Evolutionary conservation across 2,113 vertebrate genomes (phyloP), one percentile per base, ranked within the genome.

Genomic region (Struthio camelus): DNA sequence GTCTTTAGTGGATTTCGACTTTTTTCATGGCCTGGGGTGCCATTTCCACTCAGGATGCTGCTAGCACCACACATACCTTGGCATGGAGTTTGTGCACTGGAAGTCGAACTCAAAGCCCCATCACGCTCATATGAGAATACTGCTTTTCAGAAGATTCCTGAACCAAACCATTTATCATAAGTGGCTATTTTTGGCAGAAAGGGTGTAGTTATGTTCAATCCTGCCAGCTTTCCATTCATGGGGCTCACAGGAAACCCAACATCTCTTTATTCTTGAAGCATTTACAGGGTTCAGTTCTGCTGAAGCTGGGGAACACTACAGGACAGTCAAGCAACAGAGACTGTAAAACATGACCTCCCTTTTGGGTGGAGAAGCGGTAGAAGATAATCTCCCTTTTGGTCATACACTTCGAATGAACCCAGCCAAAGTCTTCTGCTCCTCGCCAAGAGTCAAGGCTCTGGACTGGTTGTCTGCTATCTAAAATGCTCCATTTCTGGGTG

Each of bases 201-300:
- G 3, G 28, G 24, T 5, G 12, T 23, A 27, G 11, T 1, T 38
- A n/a, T 6, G 13, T 22, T 44, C 4, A 0, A 0, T 87, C 27
- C 64, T 85, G 20, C 28, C 70, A 59, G 9, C 16, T 83, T n/a
- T 19, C 30, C 46, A 10, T 53, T 50, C 54, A 36, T 24, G 8
- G 48, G 32, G 19, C 6, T 76, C 27, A 3, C 48, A 36, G 11
- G 32, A 79, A 93, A 92, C 14, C 24, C 87, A 73, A 1, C 14
- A 6, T 3, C 6, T 10, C 66, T 79, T 69, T 3, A 53, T 16
- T 32, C 3, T 0, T 3, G 28, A 7, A 54, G 1, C 12, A 56
- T 20, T 69, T 79, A 9, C 20, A 75, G 59, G 36, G 36, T 22
- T 75, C 70, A 46, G 17, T 8, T 65, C 3, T 15, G 30, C 10